Conservation (phyloP, 2,797 vertebrate genomes). For the Chloroceryle inda region DNA sequence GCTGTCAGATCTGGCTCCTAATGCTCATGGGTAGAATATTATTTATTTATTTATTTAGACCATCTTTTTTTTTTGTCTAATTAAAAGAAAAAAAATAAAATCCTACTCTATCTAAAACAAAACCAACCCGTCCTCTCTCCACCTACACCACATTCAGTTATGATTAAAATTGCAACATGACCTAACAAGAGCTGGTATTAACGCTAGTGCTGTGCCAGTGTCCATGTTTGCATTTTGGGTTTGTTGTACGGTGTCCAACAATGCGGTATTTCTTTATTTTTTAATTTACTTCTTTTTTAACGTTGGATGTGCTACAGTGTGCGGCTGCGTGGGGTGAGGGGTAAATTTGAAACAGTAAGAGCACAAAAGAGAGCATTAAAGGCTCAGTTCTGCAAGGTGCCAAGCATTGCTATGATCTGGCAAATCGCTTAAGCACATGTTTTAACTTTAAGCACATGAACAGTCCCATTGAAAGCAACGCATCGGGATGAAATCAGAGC, state of each 20-base stretch:
- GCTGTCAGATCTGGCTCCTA: neutral
- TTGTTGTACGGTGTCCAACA: conserved; percentile 57
- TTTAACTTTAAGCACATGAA: conserved; percentile 75
- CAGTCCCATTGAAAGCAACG: conserved; percentile 54
- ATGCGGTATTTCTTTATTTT: neutral
- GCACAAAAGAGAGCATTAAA: conserved; percentile 75
- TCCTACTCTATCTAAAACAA: conserved; percentile 50
- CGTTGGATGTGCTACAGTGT: conserved; percentile 51
- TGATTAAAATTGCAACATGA: conserved; percentile 75
- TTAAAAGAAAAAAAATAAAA: neutral
- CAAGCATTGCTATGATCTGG: conserved; percentile 70
- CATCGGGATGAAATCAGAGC: conserved; percentile 65
- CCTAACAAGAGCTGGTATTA: conserved; percentile 70
- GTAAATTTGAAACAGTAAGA: conserved; percentile 69
- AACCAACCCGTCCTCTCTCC: conserved; percentile 47
- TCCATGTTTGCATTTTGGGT: conserved; percentile 69
- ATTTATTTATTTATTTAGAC: conserved; percentile 47
- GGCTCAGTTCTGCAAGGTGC: conserved; percentile 75
- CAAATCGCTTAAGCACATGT: conserved; percentile 72
- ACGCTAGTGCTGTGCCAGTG: conserved; percentile 2
- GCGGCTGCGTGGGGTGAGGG: conserved; percentile 66
- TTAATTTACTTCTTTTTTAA: neutral
- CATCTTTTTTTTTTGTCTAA: conserved; percentile 1
- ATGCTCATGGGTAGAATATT: neutral
- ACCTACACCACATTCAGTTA: conserved; percentile 69